Evolutionary conservation across 2,888 invertebrate species (phyloP).

Genomic region (Hydrotaea diabolus): DNA sequence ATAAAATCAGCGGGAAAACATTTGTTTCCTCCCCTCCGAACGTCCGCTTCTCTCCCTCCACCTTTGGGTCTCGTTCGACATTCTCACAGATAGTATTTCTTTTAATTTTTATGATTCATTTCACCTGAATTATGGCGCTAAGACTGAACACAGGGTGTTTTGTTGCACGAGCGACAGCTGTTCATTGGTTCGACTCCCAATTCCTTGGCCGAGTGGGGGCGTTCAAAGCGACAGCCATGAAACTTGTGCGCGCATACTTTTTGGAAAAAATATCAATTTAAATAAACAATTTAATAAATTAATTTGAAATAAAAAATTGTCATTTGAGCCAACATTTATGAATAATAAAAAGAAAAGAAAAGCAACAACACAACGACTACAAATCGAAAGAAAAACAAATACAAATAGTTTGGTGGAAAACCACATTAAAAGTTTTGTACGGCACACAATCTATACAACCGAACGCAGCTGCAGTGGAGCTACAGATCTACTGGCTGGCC

Average conservation of each 20-base stretch:
- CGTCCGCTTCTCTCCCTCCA: no score
- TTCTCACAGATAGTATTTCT: conserved; percentile 3
- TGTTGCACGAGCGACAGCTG: conserved; percentile 22
- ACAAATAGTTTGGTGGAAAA: conserved; percentile 22
- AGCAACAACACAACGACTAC: no score
- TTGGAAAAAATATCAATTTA: conserved; percentile 30
- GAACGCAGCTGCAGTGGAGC: conserved; percentile 13
- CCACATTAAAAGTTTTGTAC: conserved; percentile 45
- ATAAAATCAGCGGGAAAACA: conserved; percentile 10
- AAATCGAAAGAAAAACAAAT: conserved; percentile 2
- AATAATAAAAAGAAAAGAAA: conserved; percentile 2
- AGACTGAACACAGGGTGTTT: not conserved
- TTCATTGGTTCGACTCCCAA: not conserved
- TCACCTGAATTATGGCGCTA: conserved; percentile 40
- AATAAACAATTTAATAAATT: conserved; percentile 60
- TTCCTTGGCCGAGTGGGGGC: not conserved
- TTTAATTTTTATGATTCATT: conserved; percentile 26
- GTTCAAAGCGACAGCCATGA: not conserved
- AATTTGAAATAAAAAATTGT: conserved; percentile 61
- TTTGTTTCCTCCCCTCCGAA: not conserved
- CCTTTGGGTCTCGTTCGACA: not conserved
- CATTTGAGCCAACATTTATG: conserved; percentile 43
- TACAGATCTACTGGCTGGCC: not conserved
- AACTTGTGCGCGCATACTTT: not conserved
- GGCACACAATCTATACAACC: conserved; percentile 17